Evolutionary conservation across 1,140 invertebrate genomes (phyloP).

Genomic region (Ceratoteleas bidentatus): DNA sequence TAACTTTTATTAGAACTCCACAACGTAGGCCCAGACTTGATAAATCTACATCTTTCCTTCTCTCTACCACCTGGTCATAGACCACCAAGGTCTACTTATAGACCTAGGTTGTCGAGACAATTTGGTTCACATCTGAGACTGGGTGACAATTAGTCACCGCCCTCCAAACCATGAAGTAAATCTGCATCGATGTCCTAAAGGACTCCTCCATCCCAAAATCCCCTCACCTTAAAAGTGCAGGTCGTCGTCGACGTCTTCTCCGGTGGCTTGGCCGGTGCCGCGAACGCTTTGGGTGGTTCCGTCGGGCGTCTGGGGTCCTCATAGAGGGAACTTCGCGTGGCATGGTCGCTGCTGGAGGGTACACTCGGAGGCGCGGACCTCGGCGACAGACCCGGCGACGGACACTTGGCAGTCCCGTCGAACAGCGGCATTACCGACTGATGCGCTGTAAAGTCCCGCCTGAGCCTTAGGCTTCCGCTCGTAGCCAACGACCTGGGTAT

Average conservation of each 20-base stretch:
- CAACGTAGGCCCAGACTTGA: too few species aligned
- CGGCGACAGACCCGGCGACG: constrained; percentile 66
- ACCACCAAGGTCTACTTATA: too few species aligned
- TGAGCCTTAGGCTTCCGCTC: constrained; percentile 72
- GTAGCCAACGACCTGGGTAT: constrained; percentile 80
- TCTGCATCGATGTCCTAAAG: background rate
- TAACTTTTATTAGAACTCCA: too few species aligned
- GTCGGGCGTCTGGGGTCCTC: constrained; percentile 18
- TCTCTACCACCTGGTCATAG: too few species aligned
- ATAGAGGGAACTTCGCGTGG: constrained; percentile 36
- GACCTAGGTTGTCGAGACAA: too few species aligned
- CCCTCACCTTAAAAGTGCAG: constrained; percentile 63
- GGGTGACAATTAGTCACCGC: too few species aligned
- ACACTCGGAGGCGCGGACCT: constrained; percentile 67
- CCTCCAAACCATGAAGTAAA: too few species aligned
- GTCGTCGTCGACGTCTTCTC: constrained; percentile 61
- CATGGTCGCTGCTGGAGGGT: constrained; percentile 58
- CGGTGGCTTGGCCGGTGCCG: constrained; percentile 27
- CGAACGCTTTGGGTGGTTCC: background rate
- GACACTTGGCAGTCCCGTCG: constrained; percentile 65
- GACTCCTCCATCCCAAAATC: background rate
- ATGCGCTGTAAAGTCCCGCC: constrained; percentile 71
- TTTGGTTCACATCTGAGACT: too few species aligned
- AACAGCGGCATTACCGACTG: constrained; percentile 70
- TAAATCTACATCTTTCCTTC: too few species aligned